Evolutionary conservation across 2,888 invertebrate species (phyloP).

Genomic region (Patella caerulea): DNA sequence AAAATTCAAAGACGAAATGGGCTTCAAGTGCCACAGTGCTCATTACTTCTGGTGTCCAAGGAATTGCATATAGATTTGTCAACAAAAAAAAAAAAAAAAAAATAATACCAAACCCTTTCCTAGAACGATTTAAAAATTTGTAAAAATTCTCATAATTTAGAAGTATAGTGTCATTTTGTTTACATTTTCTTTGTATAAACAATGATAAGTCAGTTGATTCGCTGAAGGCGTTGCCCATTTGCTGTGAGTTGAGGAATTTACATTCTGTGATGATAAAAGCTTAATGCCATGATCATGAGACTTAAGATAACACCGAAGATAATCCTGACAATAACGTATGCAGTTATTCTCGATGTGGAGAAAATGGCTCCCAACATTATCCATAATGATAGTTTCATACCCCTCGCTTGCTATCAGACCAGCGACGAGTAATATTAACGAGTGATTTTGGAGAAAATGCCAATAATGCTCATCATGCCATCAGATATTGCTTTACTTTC

Average conservation of each 20-base stretch:
- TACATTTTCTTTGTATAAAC: too few species aligned
- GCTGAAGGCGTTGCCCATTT: background rate
- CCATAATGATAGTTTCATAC: constrained; percentile 24
- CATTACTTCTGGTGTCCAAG: too few species aligned
- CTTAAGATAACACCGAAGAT: constrained; percentile 2
- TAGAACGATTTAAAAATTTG: too few species aligned
- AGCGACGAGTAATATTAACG: constrained; percentile 19
- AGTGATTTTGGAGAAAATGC: constrained; percentile 19
- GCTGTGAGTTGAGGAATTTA: background rate
- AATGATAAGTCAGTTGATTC: too few species aligned
- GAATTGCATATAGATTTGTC: too few species aligned
- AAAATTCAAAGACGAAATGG: too few species aligned
- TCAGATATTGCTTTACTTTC: constrained; percentile 24
- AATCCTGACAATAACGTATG: constrained; percentile 4
- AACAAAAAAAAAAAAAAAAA: too few species aligned
- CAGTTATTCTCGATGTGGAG: constrained; percentile 1
- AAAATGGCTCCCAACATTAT: constrained; percentile 5
- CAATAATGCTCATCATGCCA: constrained; percentile 29
- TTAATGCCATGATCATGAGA: constrained; percentile 5
- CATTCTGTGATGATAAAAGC: constrained; percentile 10
- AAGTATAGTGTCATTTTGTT: too few species aligned
- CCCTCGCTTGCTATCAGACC: constrained; percentile 11
- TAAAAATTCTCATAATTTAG: too few species aligned
- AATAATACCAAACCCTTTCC: too few species aligned
- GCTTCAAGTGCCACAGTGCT: too few species aligned